phyloP scores from a whole-genome alignment of 2,797 vertebrate genomes.

The Chiloscyllium punctatum region DNA sequence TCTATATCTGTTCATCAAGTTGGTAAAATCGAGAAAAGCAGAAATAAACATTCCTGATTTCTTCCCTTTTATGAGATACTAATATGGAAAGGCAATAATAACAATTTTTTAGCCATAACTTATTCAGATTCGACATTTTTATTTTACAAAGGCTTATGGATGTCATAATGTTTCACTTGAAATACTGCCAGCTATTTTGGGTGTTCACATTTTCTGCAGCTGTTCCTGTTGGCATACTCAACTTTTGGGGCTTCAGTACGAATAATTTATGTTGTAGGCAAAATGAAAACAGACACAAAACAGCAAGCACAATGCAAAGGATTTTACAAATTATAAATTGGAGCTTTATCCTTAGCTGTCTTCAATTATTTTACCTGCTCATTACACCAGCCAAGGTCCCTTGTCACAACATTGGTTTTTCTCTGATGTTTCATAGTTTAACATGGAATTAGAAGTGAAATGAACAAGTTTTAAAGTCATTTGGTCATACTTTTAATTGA shows the following conservation, averaged over 20 bases:
- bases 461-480: not conserved
- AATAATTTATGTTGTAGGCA: conserved; percentile 25
- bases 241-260: not conserved
- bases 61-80: not conserved
- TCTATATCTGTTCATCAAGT: not conserved
- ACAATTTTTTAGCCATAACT: not conserved
- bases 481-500: not conserved
- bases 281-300: conserved; percentile 14
- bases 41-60: not conserved
- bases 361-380: not conserved
- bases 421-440: not conserved
- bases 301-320: not conserved
- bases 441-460: not conserved
- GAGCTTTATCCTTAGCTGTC: not conserved
- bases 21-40: not conserved
- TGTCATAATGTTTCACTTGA: conserved; percentile 14
- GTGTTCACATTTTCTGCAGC: conserved; percentile 32
- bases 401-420: not conserved
- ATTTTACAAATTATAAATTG: not conserved
- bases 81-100: not conserved
- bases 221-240: conserved; percentile 1
- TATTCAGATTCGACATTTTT: conserved; percentile 27
- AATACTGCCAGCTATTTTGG: conserved; percentile 11
- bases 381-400: not conserved
- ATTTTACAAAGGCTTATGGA: conserved; percentile 22